Base-by-base conservation (phyloP, 2,113 vertebrate species). In the Crypturellus undulatus region DNA sequence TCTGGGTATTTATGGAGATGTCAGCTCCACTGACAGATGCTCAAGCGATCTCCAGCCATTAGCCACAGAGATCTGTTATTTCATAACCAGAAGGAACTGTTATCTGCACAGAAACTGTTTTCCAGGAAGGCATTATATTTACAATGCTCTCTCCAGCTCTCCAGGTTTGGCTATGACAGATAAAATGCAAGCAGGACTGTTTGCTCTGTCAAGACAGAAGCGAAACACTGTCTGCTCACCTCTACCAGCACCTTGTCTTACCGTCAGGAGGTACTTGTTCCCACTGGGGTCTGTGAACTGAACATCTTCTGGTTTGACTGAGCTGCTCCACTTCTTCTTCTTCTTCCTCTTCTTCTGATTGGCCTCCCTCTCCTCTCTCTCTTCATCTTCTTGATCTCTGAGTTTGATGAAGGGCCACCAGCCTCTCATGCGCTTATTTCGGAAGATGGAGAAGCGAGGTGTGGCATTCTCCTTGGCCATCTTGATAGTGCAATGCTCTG, bases 351-450 rank as follows among this genome's bases (percentile, higher is more conserved):
- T 91, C 79, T 98, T 56, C 54, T 56, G 54, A 30, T 56, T 96
- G 7, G 93, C 96, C 87, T 98, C 98, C 30, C 93, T 97, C 72
- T 98, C 98, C 92, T 99, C 98, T 87, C 92, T 97, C 84, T 98
- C 98, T 2, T 98, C 96, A 0, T 99, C 98, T 90, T 99, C 98
- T 2, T 97, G 97, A 28, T 98, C 98, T 95, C 97, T 98, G 58
- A 97, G 97, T 80, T 99, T 99, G 93, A 98, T 97, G 60, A 99
- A 97, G 0, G 98, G 99, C 99, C 99, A 99, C 99, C 99, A 99
- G 81, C 99, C 99, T 63, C 98, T 98, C 98, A 99, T 97, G 71
- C 98, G 98, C 88, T 99, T 98, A 81, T 98, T 98, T 49, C 97
- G 97, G 58, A 99, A 99, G 95, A 99, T 98, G 42, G 98, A 99